Percentiles rank a stretch among this genome's conserved stretches.
These are phyloP conservation scores for Lepidochitona cinerea DNA, from an alignment of 2,888 invertebrate genomes.

Conservation along the genomic window DNA sequence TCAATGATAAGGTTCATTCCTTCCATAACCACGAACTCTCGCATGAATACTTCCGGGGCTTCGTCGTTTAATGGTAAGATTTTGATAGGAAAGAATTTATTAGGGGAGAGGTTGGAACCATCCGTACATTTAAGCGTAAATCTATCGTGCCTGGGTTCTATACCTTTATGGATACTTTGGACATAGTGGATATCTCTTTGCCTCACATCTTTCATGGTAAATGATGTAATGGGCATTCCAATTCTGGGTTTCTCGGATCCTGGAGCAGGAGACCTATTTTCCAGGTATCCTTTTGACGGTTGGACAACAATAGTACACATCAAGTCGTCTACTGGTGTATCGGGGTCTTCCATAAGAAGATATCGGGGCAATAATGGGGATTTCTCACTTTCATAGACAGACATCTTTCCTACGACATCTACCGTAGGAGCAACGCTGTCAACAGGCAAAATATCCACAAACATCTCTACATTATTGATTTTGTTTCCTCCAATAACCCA, in stretches of 20 bases:
- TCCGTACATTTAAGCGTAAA: conserved; percentile 67
- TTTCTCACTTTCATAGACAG: conserved; percentile 63
- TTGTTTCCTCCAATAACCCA: conserved; percentile 54
- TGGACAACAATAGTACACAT: conserved; percentile 63
- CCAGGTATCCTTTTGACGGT: conserved; percentile 66
- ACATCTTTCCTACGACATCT: conserved; percentile 43
- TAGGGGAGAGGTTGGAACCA: conserved; percentile 64
- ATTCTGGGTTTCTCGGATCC: conserved; percentile 63
- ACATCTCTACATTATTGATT: conserved; percentile 52
- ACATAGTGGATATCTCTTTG: conserved; percentile 64
- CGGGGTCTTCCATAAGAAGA: conserved; percentile 62
- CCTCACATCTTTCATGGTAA: conserved; percentile 60
- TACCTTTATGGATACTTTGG: conserved; percentile 69
- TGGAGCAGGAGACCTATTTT: conserved; percentile 64
- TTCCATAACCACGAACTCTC: conserved; percentile 69
- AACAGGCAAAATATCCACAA: conserved; percentile 60
- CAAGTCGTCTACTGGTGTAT: conserved; percentile 60
- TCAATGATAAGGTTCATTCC: conserved; percentile 68
- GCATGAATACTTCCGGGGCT: conserved; percentile 61
- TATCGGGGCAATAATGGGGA: conserved; percentile 52
- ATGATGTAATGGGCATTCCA: conserved; percentile 65
- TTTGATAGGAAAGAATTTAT: conserved; percentile 47
- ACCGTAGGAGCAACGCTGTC: conserved; percentile 65
- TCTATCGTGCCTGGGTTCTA: conserved; percentile 65
- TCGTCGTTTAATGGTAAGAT: conserved; percentile 70